These are phyloP conservation scores for Stegodyphus dumicola DNA, from an alignment of 1,140 invertebrate genomes.

Conservation along the genomic window DNA sequence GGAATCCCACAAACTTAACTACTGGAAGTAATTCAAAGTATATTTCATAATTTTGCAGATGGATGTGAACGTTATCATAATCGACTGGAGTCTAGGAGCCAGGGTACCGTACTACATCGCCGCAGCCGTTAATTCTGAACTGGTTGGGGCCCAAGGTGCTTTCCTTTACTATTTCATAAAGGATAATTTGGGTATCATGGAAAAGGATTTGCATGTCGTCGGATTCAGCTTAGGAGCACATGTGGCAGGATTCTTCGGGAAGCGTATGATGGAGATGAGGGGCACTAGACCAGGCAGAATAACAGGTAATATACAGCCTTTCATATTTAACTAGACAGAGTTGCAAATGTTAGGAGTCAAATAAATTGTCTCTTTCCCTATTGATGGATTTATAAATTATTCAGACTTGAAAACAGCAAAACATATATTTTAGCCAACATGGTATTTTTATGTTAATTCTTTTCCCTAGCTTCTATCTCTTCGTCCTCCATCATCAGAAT, in stretches of 20 bases:
- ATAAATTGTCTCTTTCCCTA: too few species aligned
- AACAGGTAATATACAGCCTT: conserved; percentile 19
- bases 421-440: too few species aligned
- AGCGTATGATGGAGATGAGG: conserved; percentile 57
- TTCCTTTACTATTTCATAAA: conserved; percentile 29
- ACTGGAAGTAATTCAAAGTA: neutral
- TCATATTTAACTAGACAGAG: neutral
- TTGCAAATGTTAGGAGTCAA: too few species aligned
- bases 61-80: conserved; percentile 55
- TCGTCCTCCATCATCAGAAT: too few species aligned
- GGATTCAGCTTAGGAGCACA: conserved; percentile 77
- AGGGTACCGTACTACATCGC: conserved; percentile 46
- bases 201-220: conserved; percentile 71
- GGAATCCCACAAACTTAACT: too few species aligned
- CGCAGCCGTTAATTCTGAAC: conserved; percentile 54
- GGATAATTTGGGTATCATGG: conserved; percentile 17
- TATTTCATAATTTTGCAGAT: neutral
- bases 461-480: too few species aligned
- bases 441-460: too few species aligned
- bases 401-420: too few species aligned
- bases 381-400: too few species aligned
- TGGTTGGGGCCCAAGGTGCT: conserved; percentile 55
- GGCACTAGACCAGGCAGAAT: conserved; percentile 55
- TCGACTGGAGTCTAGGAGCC: conserved; percentile 63
- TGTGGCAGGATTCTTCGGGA: conserved; percentile 73